Conservation (phyloP, 2,888 invertebrate genomes). For the Megalurothrips usitatus region DNA sequence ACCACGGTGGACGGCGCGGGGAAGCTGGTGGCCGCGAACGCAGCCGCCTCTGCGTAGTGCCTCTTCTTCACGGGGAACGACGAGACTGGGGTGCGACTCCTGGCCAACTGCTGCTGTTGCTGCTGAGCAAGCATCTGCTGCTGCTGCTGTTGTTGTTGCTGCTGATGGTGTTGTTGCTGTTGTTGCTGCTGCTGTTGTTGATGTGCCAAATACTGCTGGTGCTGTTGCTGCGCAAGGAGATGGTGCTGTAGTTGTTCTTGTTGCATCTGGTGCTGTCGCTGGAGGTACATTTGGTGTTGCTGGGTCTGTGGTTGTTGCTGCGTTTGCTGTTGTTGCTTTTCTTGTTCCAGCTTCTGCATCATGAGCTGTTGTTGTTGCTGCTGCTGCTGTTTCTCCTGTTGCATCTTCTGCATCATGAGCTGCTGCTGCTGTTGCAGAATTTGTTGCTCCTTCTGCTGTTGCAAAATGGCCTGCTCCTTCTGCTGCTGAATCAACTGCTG, state of each 20-base stretch:
- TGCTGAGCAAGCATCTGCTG: slow-evolving; percentile 35
- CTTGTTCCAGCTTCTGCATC: slow-evolving; percentile 33
- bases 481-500: background rate
- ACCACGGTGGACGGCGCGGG: slow-evolving; percentile 42
- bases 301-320: slow-evolving; percentile 35
- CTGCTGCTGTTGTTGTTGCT: slow-evolving; percentile 8
- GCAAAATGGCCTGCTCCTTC: background rate
- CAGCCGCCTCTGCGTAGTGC: slow-evolving; percentile 21
- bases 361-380: background rate
- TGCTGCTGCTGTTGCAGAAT: background rate
- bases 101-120: slow-evolving; percentile 40
- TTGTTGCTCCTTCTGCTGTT: background rate
- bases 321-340: slow-evolving; percentile 39
- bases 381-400: background rate
- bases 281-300: background rate
- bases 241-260: slow-evolving; percentile 36
- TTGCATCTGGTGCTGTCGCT: slow-evolving; percentile 41
- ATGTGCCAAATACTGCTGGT: slow-evolving; percentile 37
- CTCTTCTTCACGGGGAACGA: slow-evolving; percentile 38
- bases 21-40: slow-evolving; percentile 40
- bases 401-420: background rate
- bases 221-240: slow-evolving; percentile 41
- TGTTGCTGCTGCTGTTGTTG: background rate
- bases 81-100: slow-evolving; percentile 38
- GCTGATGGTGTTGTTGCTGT: slow-evolving; percentile 37